Conservation (phyloP, 2,113 vertebrate species). For the Heterotis niloticus region DNA sequence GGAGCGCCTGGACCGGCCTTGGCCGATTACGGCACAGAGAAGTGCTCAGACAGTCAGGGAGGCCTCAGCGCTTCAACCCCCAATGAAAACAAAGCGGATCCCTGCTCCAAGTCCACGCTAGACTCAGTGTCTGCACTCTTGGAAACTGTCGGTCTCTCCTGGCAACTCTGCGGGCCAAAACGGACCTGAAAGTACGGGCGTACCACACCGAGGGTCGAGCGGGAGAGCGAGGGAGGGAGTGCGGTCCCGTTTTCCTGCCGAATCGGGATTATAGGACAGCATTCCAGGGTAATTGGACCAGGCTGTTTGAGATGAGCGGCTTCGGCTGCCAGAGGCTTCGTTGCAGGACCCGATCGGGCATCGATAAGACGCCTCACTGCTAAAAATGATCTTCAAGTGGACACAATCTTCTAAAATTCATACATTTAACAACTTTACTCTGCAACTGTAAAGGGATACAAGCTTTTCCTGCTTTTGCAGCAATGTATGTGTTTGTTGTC, state of each 20-base stretch:
- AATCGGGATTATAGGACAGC: conserved; percentile 47
- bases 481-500: too few species aligned
- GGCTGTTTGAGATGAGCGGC: conserved; percentile 38
- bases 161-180: conserved; percentile 17
- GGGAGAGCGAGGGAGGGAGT: conserved; percentile 47
- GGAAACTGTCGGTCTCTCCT: not conserved
- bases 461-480: too few species aligned
- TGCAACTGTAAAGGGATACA: not conserved
- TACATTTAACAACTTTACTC: not conserved
- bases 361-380: not conserved
- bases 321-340: not conserved
- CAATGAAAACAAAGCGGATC: not conserved
- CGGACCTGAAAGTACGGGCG: conserved; percentile 22
- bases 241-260: conserved; percentile 23
- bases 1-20: not conserved
- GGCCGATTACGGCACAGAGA: not conserved
- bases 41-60: too few species aligned
- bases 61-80: not conserved
- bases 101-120: not conserved
- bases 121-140: conserved; percentile 8
- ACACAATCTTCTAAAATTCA: not conserved
- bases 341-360: not conserved
- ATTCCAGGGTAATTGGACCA: conserved; percentile 49
- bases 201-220: conserved; percentile 26
- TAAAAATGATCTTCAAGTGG: not conserved